phyloP scores from a whole-genome alignment of 2,113 vertebrate species.

The Rhagologus leucostigma region DNA sequence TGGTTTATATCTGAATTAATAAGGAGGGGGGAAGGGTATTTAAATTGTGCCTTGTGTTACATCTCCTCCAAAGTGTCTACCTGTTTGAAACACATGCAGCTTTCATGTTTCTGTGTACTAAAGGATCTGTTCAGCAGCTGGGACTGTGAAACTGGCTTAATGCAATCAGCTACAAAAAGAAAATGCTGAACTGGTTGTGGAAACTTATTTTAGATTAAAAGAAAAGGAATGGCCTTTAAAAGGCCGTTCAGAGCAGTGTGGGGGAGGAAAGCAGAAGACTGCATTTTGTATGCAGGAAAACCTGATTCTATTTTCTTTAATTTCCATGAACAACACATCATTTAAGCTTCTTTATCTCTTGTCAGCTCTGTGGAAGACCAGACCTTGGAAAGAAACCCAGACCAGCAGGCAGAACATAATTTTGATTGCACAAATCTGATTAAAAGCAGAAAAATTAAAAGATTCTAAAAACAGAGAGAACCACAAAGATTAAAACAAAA shows the following conservation, averaged over 20 bases:
- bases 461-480: not conserved
- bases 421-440: not conserved
- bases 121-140: not conserved
- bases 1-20: not conserved
- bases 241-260: accelerated
- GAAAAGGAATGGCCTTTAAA: not conserved
- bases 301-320: not conserved
- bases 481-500: not conserved
- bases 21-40: accelerated
- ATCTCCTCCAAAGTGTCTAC: not conserved
- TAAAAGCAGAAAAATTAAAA: slow-evolving; percentile 5
- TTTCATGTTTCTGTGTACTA: not conserved
- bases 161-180: not conserved
- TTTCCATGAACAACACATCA: not conserved
- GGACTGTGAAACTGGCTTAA: not conserved
- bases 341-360: not conserved
- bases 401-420: not conserved
- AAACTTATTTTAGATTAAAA: not conserved
- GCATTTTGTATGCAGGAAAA: not conserved
- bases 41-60: not conserved
- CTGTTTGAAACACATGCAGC: not conserved
- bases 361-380: not conserved
- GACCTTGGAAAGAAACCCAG: not conserved
- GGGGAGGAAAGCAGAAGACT: not conserved
- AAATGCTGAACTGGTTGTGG: not conserved